Evolutionary conservation across 1,140 invertebrate species (phyloP), one percentile per base, ranked within the genome.

Genomic region (Ostrea edulis): DNA sequence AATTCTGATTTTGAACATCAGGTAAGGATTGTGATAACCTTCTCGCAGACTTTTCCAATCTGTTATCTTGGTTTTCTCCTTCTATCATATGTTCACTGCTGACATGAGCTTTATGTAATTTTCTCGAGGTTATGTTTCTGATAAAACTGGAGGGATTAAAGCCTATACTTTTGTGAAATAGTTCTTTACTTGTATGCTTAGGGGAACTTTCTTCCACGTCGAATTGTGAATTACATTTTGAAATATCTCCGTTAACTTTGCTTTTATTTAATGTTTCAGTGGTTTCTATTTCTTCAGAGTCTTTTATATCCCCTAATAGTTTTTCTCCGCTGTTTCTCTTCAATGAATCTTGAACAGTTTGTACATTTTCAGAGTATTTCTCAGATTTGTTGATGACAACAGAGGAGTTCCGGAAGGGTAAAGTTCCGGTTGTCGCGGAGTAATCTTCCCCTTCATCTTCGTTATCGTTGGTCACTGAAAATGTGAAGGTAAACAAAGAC

Each of bases 281-380:
- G 22, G 14, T 11, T 25, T 2, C 22, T 71, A 35, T 35, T 14
- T 35, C 25, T 4, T 29, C 68, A 9, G 14, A 35, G 25, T 77
- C 68, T 12, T 77, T 25, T 35, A 35, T 29, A 35, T 77, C 35
- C 25, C 68, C 68, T 77, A 77, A 25, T 4, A 77, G 68, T 29
- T 77, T 77, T 11, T 77, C 68, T 14, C 68, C 68, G 35, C 68
- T 77, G 68, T 77, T 77, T 77, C 22, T 35, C 12, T 35, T 77
- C 11, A 35, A 25, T 4, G 9, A 77, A 35, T 77, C 25, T 8
- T 35, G 22, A 25, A 77, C 68, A 14, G 25, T 35, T 14, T 77
- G 22, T 7, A 25, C 68, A 8, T 77, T 25, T 25, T 77, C 68
- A 17, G 68, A 35, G 25, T 29, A 77, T 14, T 77, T 77, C 25